Evolutionary conservation across 1,140 invertebrate species (phyloP).

Genomic region (Heliconius eleuchia): DNA sequence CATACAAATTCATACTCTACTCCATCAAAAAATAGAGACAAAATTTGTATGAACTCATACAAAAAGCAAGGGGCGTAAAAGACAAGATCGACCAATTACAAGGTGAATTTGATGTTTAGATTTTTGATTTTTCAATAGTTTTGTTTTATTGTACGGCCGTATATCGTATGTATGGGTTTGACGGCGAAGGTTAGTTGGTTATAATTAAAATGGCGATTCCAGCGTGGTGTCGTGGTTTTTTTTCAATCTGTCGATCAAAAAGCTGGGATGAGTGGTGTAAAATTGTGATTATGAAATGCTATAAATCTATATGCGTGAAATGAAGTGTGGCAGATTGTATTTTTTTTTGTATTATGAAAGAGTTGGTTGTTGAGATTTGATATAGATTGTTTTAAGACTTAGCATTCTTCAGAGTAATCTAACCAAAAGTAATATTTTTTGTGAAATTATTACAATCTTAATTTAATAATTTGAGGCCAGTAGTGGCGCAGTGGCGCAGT

Average conservation of each 20-base stretch:
- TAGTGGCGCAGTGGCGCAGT: no score
- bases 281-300: conserved; percentile 42
- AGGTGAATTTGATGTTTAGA: conserved; percentile 74
- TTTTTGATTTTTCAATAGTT: conserved; percentile 77
- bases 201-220: conserved; percentile 79
- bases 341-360: not conserved
- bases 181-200: conserved; percentile 63
- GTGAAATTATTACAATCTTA: no score
- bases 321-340: conserved; percentile 20
- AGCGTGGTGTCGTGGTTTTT: conserved; percentile 51
- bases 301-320: conserved; percentile 31
- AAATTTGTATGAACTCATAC: not conserved
- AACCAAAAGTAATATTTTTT: no score
- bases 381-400: not conserved
- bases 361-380: not conserved
- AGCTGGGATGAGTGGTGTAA: conserved; percentile 47
- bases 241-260: conserved; percentile 76
- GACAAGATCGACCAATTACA: conserved; percentile 73
- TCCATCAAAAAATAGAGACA: not conserved
- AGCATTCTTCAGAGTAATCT: not conserved
- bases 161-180: conserved; percentile 55
- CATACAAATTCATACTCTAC: not conserved
- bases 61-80: conserved; percentile 50
- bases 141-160: conserved; percentile 44
- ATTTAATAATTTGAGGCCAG: no score